A percentile compares a stretch with the other conserved stretches of the same genome.
phyloP scores from a whole-genome alignment of 1,140 invertebrate genomes.

The Drosophila pseudoobscura region DNA sequence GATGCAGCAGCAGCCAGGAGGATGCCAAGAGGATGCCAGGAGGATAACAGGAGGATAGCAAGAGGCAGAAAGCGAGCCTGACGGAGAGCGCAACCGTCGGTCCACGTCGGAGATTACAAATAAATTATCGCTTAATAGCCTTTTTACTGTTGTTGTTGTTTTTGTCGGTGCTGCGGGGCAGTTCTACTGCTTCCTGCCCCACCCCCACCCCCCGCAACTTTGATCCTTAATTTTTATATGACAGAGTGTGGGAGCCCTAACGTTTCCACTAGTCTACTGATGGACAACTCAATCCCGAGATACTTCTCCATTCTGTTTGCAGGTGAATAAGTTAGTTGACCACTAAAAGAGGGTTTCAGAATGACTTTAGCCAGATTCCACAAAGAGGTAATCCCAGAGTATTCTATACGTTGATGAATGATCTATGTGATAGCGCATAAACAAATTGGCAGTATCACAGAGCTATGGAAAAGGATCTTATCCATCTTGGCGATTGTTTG shows the following conservation, averaged over 20 bases:
- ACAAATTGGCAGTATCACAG: no score
- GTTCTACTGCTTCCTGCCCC: background rate
- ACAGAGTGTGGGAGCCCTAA: constrained; percentile 6
- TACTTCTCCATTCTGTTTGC: background rate
- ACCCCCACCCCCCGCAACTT: constrained; percentile 18
- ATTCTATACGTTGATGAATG: no score
- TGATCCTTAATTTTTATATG: constrained; percentile 62
- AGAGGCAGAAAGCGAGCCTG: background rate
- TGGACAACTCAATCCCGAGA: constrained; percentile 17
- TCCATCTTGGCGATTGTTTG: background rate
- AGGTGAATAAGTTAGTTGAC: background rate
- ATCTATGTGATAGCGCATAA: no score
- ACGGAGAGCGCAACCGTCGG: no score
- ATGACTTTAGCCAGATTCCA: no score
- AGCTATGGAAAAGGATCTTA: background rate
- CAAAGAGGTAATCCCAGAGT: no score
- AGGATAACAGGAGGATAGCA: background rate
- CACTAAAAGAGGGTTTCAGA: background rate
- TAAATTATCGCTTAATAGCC: constrained; percentile 81
- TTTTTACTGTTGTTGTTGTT: constrained; percentile 3
- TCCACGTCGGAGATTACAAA: constrained; percentile 76
- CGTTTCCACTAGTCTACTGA: constrained; percentile 1
- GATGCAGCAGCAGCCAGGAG: constrained; percentile 24
- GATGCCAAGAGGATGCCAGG: background rate
- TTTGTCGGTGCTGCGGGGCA: constrained; percentile 10